Evolutionary conservation across 37 sponge, comb jelly and placozoan genomes (phyloP), one percentile per base, ranked within the genome.

Genomic region (Cladorhizidae sp.): DNA sequence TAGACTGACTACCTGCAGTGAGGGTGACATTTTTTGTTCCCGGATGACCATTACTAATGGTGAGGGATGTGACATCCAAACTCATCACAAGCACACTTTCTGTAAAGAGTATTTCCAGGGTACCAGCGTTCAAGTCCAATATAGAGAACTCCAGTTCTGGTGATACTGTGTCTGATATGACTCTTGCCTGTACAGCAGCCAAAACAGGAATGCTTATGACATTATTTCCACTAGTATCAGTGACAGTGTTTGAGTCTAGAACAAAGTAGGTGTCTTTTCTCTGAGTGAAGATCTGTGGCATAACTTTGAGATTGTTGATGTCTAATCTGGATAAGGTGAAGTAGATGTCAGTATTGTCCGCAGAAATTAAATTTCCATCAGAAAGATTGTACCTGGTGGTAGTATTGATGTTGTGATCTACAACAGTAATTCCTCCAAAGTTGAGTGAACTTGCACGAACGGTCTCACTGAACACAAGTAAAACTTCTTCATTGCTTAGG

Each of bases 381-480:
- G 91, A 90, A 22, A 94, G 85, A 14, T 29, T 65, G 64, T 78
- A 84, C 17, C 20, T 71, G n/a, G 82, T 41, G 36, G 85, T 85
- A 20, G 63, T 78, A 41, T 87, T 84, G 42, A 80, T 83, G 29
- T 37, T 59, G 45, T 78, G 50, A 54, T 85, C 82, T 26, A 85
- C 29, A 15, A 94, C 38, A 7, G 89, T 82, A 39, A 94, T 85
- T 37, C 77, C 80, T 40, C 78, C 73, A 37, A 88, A 70, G 67
- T 87, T 45, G 15, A 94, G 40, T 36, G 80, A 76, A 40, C 73
- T 75, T 15, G 85, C 84, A 77, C 87, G 54, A 36, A 96, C 86
- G 28, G 97, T 87, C 43, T 96, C 97, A 28, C 75, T 64, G 87
- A 96, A 96, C 12, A 85, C 82, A 18, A 96, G 76, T 32, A 76